Base-by-base conservation (phyloP, 2,113 vertebrate genomes). In the Callorhinus ursinus region DNA sequence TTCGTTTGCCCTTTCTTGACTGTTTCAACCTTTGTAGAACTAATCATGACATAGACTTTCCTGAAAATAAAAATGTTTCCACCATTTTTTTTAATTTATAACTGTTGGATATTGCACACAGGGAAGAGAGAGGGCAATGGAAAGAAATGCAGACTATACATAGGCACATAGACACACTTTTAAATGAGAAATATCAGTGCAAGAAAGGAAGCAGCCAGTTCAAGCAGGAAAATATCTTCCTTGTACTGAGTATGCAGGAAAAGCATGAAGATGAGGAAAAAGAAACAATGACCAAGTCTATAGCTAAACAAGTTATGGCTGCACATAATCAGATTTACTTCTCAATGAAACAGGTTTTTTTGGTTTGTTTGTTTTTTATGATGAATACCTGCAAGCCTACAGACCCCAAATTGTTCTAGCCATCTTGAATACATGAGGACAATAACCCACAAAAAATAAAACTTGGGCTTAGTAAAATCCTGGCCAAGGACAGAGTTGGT, bases 41-140 rank as follows among this genome's bases (percentile, higher is more conserved):
- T 90, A 89, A 82, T 57, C 2, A 53, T 51, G 72, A 55, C 4
- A 57, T 51, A 28, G 14, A 74, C 65, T 39, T 91, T 84, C 12
- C n/a, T 76, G 33, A 96, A 63, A 85, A 90, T 80, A 93, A 90
- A 92, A 71, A 53, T 69, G 5, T 59, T 93, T 85, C 67, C 15
- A 71, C n/a, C 7, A 67, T 49, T 2, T 26, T 86, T 49, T 79
- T 0, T 22, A 33, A 79, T 22, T 82, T 86, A 46, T 93, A 93
- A 65, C 36, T 77, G 19, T 18, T 83, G 1, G 7, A 5, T 42
- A 57, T 15, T 81, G 36, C 16, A 84, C 8, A 81, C 12, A 42
- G 9, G 0, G 14, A 67, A 82, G 7, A 82, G 65, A 59, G n/a
- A 69, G 42, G 61, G 49, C 3, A 65, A 96, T 71, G 5, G 8